Percentiles rank a stretch among this genome's conserved stretches.
These are phyloP conservation scores for Mythimna ferrago DNA, from an alignment of 2,888 invertebrate species.

Conservation along the genomic window DNA sequence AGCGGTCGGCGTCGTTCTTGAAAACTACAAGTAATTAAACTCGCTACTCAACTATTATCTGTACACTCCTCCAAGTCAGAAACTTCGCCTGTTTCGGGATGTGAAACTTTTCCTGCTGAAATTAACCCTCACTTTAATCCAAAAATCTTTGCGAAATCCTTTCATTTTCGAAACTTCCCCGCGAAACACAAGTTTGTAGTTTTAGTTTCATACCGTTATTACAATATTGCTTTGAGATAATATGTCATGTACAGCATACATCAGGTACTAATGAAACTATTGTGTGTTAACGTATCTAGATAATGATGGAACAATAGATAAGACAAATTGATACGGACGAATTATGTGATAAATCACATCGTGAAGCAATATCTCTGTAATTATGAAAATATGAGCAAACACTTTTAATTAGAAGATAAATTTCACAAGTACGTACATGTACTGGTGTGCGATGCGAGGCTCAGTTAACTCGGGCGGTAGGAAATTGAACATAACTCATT, in stretches of 20 bases:
- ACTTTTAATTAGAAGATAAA: slow-evolving; percentile 71
- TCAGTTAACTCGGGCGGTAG: slow-evolving; percentile 57
- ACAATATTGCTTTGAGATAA: slow-evolving; percentile 26
- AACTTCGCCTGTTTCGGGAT: slow-evolving; percentile 82
- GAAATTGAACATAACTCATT: slow-evolving; percentile 72
- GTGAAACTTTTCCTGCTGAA: slow-evolving; percentile 82
- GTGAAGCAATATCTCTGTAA: slow-evolving; percentile 61
- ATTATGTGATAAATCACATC: slow-evolving; percentile 62
- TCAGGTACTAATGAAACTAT: slow-evolving; percentile 20
- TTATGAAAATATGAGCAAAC: slow-evolving; percentile 69
- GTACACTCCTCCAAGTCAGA: slow-evolving; percentile 79
- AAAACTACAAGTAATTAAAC: slow-evolving; percentile 88
- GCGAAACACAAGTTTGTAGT: slow-evolving; percentile 53
- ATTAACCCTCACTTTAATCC: slow-evolving; percentile 80
- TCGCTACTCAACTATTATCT: slow-evolving; percentile 87
- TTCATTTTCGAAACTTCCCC: slow-evolving; percentile 67
- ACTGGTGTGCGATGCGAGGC: slow-evolving; percentile 57
- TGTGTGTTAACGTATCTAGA: slow-evolving; percentile 11
- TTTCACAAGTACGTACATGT: slow-evolving; percentile 62
- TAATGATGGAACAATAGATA: slow-evolving; percentile 17
- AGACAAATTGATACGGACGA: slow-evolving; percentile 57
- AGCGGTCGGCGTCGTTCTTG: slow-evolving; percentile 67
- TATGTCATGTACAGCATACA: slow-evolving; percentile 6
- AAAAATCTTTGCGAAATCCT: slow-evolving; percentile 77
- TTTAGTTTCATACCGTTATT: slow-evolving; percentile 49